Percentiles rank a stretch among this genome's conserved stretches.
phyloP scores from a whole-genome alignment of 1,140 invertebrate species.

The Bilobella aurantiaca region DNA sequence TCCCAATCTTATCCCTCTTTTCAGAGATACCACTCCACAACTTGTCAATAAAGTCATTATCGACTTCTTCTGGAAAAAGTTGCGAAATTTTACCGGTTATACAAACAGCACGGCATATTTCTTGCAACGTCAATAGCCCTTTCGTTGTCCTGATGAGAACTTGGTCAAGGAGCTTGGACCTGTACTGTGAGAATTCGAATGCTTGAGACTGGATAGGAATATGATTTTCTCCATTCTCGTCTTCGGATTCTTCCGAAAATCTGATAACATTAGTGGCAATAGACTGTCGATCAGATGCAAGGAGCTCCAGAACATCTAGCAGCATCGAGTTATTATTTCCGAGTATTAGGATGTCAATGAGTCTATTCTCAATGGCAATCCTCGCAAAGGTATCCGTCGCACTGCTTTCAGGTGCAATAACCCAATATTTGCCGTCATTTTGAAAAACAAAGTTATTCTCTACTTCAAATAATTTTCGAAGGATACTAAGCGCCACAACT shows the following conservation, averaged over 20 bases:
- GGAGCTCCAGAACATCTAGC: constrained; percentile 41
- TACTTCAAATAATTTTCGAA: constrained; percentile 46
- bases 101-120: constrained; percentile 51
- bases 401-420: constrained; percentile 20
- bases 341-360: constrained; percentile 43
- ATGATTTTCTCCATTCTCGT: too few species aligned
- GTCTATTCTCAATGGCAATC: constrained; percentile 41
- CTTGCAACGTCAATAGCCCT: constrained; percentile 49
- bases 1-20: constrained; percentile 49
- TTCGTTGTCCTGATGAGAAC: constrained; percentile 50
- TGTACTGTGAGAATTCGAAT: constrained; percentile 42
- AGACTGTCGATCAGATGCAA: constrained; percentile 39
- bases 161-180: constrained; percentile 51
- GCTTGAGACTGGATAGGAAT: not conserved
- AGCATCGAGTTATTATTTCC: constrained; percentile 41
- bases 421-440: constrained; percentile 28
- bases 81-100: constrained; percentile 36
- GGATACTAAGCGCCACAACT: constrained; percentile 43
- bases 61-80: constrained; percentile 38
- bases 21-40: constrained; percentile 58
- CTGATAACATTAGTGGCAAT: constrained; percentile 35
- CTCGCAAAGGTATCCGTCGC: constrained; percentile 39
- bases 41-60: constrained; percentile 46
- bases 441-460: constrained; percentile 43
- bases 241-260: constrained; percentile 20